Evolutionary conservation across 92 coral and sea anemone species (phyloP), one percentile per base, ranked within the genome.

Genomic region (Heteractis magnifica): DNA sequence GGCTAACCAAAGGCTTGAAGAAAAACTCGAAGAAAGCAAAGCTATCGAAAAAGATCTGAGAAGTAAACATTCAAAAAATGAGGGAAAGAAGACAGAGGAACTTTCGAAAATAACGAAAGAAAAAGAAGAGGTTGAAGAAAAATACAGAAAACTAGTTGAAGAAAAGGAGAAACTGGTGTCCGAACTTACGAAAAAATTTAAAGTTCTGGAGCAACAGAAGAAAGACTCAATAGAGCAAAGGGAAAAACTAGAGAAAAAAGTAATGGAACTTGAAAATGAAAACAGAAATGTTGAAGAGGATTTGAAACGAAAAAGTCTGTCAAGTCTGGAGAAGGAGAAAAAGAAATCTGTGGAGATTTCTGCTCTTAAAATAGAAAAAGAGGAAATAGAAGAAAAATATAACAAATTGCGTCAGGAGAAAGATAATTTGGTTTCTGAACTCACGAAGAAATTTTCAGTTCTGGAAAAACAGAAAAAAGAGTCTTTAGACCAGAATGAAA

Each of bases 381-480:
- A 89, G 49, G 85, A 81, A 10, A 60, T 77, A 52, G 93, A 89
- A 44, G 77, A 73, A 49, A 88, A 87, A 19, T 83, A 87, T 64
- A 75, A 51, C 14, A 72, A 62, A 51, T 52, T 89, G 13, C 80
- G 85, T 65, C 53, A 76, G 52, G 98, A 93, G 41, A 93, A 91
- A 16, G 93, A 93, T 19, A 79, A 71, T 72, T 76, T 91, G 50
- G 88, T 89, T 7, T 75, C 84, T 23, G 93, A 93, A 65, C 78
- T 93, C 6, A 91, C 92, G 6, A 87, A 84, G 71, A 90, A 88
- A 77, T 84, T 86, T 68, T 20, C 88, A 1, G 49, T 72, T 49
- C 70, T 91, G 81, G 95, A 97, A 75, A 88, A 89, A 23, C 89
- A 94, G 83, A 88, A 85, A 12, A 88, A 78, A 71, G 65, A 84